These are phyloP conservation scores for Orbicella faveolata DNA, from an alignment of 64 coral and sea anemone genomes.

Conservation along the genomic window DNA sequence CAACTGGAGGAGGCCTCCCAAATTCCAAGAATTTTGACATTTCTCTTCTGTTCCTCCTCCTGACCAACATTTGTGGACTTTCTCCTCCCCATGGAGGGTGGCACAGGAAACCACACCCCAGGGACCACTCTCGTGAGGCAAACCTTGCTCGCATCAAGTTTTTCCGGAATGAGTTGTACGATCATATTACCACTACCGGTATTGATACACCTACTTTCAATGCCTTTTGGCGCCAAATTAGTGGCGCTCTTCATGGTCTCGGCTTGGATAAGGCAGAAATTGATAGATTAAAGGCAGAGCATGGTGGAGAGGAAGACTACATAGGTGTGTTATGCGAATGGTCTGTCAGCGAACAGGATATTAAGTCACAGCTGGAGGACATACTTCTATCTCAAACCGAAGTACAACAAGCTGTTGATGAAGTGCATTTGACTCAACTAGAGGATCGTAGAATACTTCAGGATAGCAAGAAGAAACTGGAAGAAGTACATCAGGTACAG, in stretches of 20 bases:
- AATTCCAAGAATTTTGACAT: constrained; percentile 59
- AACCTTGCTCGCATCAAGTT: constrained; percentile 64
- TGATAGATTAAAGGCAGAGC: constrained; percentile 50
- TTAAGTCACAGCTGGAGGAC: constrained; percentile 36
- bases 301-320: constrained; percentile 21
- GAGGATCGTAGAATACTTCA: too few species aligned
- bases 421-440: not conserved
- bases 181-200: constrained; percentile 40
- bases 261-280: constrained; percentile 46
- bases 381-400: not conserved
- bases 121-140: constrained; percentile 34
- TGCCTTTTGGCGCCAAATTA: constrained; percentile 55
- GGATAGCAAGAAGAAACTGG: too few species aligned
- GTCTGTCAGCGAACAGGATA: constrained; percentile 30
- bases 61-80: constrained; percentile 70
- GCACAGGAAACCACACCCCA: constrained; percentile 30
- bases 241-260: not conserved
- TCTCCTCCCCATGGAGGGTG: constrained; percentile 51
- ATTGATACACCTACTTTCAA: constrained; percentile 26
- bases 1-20: not conserved
- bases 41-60: constrained; percentile 44
- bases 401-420: constrained; percentile 13
- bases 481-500: not conserved
- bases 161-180: constrained; percentile 52
- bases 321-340: constrained; percentile 5